phyloP scores from a whole-genome alignment of 2,888 invertebrate species.

The Chirona hameri region DNA sequence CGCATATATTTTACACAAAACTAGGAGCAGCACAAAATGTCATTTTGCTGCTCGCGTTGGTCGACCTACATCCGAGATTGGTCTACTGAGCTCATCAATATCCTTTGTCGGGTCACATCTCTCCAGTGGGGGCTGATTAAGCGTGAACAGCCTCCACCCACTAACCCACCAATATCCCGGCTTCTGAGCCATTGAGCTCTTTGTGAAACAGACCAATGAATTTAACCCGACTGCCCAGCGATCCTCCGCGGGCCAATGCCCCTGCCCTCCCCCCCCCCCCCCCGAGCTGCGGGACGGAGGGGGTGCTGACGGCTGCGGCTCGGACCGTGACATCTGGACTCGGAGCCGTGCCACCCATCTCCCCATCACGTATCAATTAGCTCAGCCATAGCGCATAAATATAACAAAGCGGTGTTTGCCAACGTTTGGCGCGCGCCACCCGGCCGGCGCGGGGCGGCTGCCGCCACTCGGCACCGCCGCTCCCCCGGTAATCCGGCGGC shows the following conservation, averaged over 20 bases:
- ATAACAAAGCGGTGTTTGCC: conserved; percentile 14
- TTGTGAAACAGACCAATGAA: too few species aligned
- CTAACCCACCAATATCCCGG: too few species aligned
- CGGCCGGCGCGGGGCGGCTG: background rate
- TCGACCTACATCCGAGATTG: too few species aligned
- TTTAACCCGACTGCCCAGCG: background rate
- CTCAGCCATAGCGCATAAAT: background rate
- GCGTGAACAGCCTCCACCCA: too few species aligned
- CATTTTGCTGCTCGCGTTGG: too few species aligned
- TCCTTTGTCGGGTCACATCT: too few species aligned
- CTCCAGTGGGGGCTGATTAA: too few species aligned
- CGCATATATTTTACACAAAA: too few species aligned
- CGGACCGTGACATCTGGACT: background rate
- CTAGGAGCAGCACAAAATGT: too few species aligned
- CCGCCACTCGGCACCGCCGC: background rate
- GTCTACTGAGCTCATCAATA: too few species aligned
- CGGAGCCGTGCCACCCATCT: background rate
- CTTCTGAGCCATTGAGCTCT: too few species aligned
- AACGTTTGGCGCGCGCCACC: background rate
- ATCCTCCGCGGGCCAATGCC: background rate
- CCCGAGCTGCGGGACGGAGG: background rate
- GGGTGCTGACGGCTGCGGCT: background rate
- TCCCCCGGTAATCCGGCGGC: background rate
- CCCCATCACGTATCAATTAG: conserved; percentile 25
- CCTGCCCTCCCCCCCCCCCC: background rate